Evolutionary conservation across 2,797 vertebrate genomes (phyloP), one percentile per base, ranked within the genome.

Genomic region (Leucoraja ocellata): DNA sequence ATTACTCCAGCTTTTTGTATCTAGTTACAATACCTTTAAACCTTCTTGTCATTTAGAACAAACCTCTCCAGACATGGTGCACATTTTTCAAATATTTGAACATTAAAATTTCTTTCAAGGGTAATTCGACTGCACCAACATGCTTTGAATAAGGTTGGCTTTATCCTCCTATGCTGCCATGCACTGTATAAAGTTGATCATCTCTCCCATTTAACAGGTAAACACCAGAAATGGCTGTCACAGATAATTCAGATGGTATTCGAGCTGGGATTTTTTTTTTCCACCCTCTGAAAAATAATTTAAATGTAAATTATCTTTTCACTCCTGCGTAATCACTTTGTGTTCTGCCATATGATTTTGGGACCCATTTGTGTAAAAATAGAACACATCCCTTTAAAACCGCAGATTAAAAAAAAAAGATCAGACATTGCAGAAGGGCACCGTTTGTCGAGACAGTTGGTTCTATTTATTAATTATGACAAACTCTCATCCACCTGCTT

Each of bases 401-500:
- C 68, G 61, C 84, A 88, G n/a, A 88, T 68, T 46, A 46, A 73
- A 73, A 73, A 88, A 13, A 86, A 88, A 88, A 88, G 61, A 92
- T 76, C 68, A 73, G 90, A 58, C 39, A 63, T 76, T 23, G 36
- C 90, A 92, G 84, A 68, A 68, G 90, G 90, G 54, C 90, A 74
- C 90, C 36, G 28, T 76, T 92, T 92, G 71, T 36, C 74, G 71
- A 76, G 90, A 76, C 71, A 76, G 71, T 74, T 32, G 36, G 71
- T 92, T 39, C 73, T 92, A 92, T 46, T 39, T 92, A 92, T 74
- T 92, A 73, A 92, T 92, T 92, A 28, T 76, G 71, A 39, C 90
- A 92, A 92, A 76, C 90, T 76, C 65, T 76, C 71, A 28, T 92
- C 90, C 90, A 92, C 71, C 90, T 92, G 90, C 90, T 91, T 91